These are phyloP conservation scores for Branchinecta sandiegonensis DNA, from an alignment of 2,888 invertebrate species.

Conservation along the genomic window DNA sequence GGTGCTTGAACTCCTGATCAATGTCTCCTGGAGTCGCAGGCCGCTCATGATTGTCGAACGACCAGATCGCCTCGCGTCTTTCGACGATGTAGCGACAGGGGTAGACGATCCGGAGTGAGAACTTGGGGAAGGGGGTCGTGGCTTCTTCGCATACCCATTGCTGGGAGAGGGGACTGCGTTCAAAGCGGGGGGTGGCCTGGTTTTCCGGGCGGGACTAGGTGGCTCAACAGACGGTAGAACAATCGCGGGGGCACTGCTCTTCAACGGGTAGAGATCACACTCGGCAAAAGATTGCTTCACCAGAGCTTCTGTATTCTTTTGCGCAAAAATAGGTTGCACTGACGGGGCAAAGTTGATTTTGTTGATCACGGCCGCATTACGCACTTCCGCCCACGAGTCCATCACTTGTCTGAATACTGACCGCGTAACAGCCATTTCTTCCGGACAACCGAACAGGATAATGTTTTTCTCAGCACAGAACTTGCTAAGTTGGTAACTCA, in stretches of 20 bases:
- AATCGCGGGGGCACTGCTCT: neutral
- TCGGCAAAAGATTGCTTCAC: neutral
- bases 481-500: conserved; percentile 5
- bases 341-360: neutral
- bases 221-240: neutral
- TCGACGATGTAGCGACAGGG: conserved; percentile 3
- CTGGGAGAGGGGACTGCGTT: neutral
- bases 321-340: neutral
- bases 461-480: conserved; percentile 6
- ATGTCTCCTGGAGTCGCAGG: neutral
- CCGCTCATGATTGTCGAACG: neutral
- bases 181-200: neutral
- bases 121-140: neutral
- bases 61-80: neutral
- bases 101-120: neutral
- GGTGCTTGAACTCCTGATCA: neutral
- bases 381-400: neutral
- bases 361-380: neutral
- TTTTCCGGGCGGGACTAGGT: neutral
- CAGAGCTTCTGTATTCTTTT: neutral
- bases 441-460: conserved; percentile 7
- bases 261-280: conserved; percentile 10
- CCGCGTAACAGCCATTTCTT: conserved; percentile 7
- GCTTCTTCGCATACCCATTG: neutral
- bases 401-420: neutral